Evolutionary conservation across 2,113 vertebrate genomes (phyloP).

Genomic region (Ochotona princeps): DNA sequence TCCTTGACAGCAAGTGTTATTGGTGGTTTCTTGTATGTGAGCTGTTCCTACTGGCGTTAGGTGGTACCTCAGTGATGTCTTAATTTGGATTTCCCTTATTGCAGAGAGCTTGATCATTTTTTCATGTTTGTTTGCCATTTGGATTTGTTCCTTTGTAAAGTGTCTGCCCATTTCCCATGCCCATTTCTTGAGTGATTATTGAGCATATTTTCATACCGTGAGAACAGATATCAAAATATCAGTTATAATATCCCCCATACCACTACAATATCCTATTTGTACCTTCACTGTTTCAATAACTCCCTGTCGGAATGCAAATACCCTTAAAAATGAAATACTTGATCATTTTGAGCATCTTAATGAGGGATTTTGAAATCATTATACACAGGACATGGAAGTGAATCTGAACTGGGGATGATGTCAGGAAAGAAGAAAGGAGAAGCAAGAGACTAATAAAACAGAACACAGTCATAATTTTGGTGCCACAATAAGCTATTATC

Average conservation of each 20-base stretch:
- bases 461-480: not conserved
- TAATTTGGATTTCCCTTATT: no score
- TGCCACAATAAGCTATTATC: not conserved
- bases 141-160: no score
- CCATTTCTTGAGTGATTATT: no score
- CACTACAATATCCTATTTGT: not conserved
- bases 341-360: not conserved
- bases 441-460: not conserved
- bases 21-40: no score
- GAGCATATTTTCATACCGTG: not conserved
- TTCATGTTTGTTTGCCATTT: no score
- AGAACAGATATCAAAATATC: not conserved
- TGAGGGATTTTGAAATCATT: conserved; percentile 14
- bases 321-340: not conserved
- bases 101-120: no score
- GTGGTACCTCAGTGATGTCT: no score
- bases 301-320: not conserved
- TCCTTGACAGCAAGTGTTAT: no score
- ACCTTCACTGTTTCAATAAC: not conserved
- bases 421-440: not conserved
- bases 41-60: no score
- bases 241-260: not conserved
- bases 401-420: not conserved
- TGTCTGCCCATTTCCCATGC: no score
- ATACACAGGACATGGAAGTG: not conserved